phyloP scores from a whole-genome alignment of 2,113 vertebrate species.

The Noturus placidus region DNA sequence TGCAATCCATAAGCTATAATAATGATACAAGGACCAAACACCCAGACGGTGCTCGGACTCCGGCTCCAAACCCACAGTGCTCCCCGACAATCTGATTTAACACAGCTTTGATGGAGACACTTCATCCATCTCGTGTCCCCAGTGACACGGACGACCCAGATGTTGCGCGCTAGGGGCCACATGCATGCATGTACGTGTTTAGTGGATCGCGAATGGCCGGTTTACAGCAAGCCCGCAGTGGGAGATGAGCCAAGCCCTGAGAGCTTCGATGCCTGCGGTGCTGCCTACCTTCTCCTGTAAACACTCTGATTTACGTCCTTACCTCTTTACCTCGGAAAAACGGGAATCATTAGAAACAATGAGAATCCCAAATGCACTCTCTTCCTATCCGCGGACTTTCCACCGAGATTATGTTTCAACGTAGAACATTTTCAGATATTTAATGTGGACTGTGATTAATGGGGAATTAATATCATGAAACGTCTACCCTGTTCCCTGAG shows the following conservation, averaged over 20 bases:
- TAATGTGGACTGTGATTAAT: neutral
- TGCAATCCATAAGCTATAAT: constrained; percentile 16
- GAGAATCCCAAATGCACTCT: neutral
- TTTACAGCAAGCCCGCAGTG: neutral
- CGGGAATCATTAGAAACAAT: neutral
- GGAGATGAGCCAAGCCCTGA: neutral
- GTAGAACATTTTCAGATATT: neutral
- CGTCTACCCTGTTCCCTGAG: no score
- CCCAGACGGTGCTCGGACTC: neutral
- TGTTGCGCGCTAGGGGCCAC: neutral
- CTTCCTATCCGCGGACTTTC: neutral
- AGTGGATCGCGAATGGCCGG: neutral
- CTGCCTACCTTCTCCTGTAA: neutral
- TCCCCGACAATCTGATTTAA: constrained; percentile 15
- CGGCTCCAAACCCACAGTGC: neutral
- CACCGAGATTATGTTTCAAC: neutral
- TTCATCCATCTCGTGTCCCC: neutral
- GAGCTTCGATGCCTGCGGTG: neutral
- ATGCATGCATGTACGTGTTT: neutral
- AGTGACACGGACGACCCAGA: neutral
- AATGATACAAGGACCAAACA: neutral
- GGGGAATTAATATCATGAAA: neutral
- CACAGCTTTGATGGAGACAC: constrained; percentile 15
- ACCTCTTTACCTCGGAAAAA: neutral
- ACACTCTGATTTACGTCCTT: neutral